Evolutionary conservation across 2,113 vertebrate species (phyloP), one percentile per base, ranked within the genome.

Genomic region (Siniperca chuatsi): DNA sequence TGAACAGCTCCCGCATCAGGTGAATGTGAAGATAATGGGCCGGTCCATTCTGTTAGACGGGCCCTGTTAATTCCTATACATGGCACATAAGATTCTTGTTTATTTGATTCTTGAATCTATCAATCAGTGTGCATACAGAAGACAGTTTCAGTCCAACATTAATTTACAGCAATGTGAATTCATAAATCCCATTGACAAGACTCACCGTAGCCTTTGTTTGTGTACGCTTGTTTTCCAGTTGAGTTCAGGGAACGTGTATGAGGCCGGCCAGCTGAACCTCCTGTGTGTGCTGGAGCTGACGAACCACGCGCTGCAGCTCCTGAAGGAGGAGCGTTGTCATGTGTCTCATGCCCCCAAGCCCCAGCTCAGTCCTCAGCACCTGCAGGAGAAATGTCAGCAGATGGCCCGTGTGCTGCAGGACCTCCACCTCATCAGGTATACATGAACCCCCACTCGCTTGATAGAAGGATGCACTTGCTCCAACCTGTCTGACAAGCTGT

Each of bases 251-350:
- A 96, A 95, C 50, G 2, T 97, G 78, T 97, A 97, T 78, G 96
- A 98, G 93, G 93, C 12, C 58, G 95, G 91, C 75, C 96, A 97
- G 81, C 92, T 97, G 71, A 97, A 97, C 87, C 87, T 97, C 18
- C 80, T 98, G 90, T 93, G 94, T 54, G 73, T 97, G 87, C 83
- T 97, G 89, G 96, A 97, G 67, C 91, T 99, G 88, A 83, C 96
- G 85, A 97, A 96, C 90, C 97, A 97, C 82, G 89, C 96, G 5
- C 88, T 98, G 84, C 94, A 90, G 46, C 48, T 94, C 23, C 52
- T 98, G 71, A 95, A 58, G 62, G 87, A 94, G 62, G 96, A 98
- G 88, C 46, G 2, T 0, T 4, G 12, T 78, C 86, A 8, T 0
- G 48, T 81, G 33, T 80, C 90, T 64, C 52, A 90, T 12, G 60